Conservation (phyloP, 1,140 invertebrate species). For the Halesus radiatus region DNA sequence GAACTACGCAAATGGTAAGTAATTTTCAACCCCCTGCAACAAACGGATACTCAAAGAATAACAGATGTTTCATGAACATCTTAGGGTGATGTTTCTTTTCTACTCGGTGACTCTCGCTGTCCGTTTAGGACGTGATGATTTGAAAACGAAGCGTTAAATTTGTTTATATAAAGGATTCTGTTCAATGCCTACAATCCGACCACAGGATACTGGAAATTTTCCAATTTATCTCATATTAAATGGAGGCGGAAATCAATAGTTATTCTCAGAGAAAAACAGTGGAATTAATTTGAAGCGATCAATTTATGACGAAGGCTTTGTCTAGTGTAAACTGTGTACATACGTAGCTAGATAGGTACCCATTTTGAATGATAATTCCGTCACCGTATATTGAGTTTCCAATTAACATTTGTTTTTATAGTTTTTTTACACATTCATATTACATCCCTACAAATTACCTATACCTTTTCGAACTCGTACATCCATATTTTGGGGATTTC, state of each 20-base stretch:
- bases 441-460: too few relatives aligned
- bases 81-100: not conserved
- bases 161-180: conserved; percentile 44
- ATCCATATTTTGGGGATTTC: too few relatives aligned
- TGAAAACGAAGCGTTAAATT: conserved; percentile 41
- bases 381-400: too few relatives aligned
- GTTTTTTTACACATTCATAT: too few relatives aligned
- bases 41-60: not conserved
- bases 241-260: conserved; percentile 27
- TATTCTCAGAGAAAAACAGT: conserved; percentile 16
- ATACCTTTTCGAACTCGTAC: too few relatives aligned
- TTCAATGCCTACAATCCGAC: conserved; percentile 40
- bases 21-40: not conserved
- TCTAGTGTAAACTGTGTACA: too few relatives aligned
- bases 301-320: not conserved
- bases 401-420: too few relatives aligned
- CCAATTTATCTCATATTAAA: conserved; percentile 38
- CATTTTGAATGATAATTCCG: too few relatives aligned
- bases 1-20: not conserved
- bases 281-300: conserved; percentile 16
- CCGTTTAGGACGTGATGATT: not conserved
- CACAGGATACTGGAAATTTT: conserved; percentile 35
- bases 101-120: not conserved
- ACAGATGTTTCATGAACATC: not conserved
- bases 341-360: too few relatives aligned